Conservation (phyloP, 53 echinoderm and acorn worm genomes). For the Mesocentrotus franciscanus region DNA sequence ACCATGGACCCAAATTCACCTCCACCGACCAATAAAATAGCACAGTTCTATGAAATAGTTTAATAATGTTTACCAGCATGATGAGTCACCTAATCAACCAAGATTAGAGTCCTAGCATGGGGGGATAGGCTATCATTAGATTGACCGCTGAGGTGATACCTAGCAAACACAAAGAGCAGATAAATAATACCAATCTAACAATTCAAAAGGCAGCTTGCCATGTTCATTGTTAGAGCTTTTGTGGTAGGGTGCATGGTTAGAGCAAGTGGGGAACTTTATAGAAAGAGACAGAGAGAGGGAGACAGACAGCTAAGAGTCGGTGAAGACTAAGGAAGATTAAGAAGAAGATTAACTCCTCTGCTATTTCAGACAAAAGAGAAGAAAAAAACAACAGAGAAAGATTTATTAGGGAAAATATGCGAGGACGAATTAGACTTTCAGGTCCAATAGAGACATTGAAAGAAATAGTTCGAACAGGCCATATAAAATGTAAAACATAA, state of each 20-base stretch:
- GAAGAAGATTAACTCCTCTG: background rate
- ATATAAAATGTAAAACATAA: too few relatives aligned
- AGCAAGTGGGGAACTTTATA: background rate
- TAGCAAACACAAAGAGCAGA: slow-evolving; percentile 9
- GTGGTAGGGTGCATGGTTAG: background rate
- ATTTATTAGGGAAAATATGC: background rate
- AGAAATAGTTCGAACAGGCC: background rate
- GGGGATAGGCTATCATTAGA: slow-evolving; percentile 37
- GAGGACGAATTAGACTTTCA: background rate
- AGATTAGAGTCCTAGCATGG: slow-evolving; percentile 34
- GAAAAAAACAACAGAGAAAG: too few relatives aligned
- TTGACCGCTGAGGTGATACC: background rate
- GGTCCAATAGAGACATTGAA: background rate
- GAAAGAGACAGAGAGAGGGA: background rate
- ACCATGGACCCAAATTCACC: background rate
- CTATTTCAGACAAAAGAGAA: background rate
- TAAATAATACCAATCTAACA: background rate
- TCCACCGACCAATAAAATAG: background rate
- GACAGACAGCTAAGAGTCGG: background rate
- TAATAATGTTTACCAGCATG: slow-evolving; percentile 34
- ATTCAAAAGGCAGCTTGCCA: background rate
- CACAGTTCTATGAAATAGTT: slow-evolving; percentile 39
- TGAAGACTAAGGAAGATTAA: background rate
- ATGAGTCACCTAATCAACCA: slow-evolving; percentile 39
- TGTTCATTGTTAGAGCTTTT: background rate